A percentile compares a stretch with the other conserved stretches of the same genome.
Evolutionary conservation across 1,140 invertebrate genomes (phyloP).

Genomic region (Neuroterus valhalla): DNA sequence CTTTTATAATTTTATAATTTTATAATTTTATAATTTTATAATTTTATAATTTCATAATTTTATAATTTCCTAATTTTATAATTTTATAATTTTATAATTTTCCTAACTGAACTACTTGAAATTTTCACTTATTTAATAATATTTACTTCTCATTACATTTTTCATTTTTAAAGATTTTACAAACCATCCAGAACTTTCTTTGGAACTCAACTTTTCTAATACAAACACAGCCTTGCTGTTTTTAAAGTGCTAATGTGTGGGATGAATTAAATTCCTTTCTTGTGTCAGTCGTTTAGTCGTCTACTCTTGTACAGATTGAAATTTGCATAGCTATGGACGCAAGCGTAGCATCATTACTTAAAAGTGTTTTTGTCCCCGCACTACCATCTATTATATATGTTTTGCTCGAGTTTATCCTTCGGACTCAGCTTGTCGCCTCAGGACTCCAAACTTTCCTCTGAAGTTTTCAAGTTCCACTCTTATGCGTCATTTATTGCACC

Average conservation of each 20-base stretch:
- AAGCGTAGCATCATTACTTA: slow-evolving; percentile 1
- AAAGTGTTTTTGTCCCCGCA: background rate
- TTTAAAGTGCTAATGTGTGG: background rate
- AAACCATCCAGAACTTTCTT: too few species aligned
- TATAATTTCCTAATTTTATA: too few species aligned
- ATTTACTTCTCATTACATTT: too few species aligned
- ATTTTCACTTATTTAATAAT: too few species aligned
- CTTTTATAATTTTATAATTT: too few species aligned
- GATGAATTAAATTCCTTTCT: background rate
- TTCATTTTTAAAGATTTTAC: too few species aligned
- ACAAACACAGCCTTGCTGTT: background rate
- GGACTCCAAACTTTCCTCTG: background rate
- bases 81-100: too few species aligned
- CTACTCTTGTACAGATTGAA: background rate
- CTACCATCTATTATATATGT: background rate
- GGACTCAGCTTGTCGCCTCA: background rate
- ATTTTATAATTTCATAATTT: too few species aligned
- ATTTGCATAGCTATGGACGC: background rate
- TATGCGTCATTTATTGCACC: background rate
- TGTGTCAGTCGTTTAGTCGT: background rate
- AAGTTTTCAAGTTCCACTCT: background rate
- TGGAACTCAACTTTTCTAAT: background rate
- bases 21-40: too few species aligned
- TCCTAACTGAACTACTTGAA: too few species aligned
- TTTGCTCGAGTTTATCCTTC: background rate